phyloP scores from a whole-genome alignment of 2,797 vertebrate species.

The Esox masquinongy region DNA sequence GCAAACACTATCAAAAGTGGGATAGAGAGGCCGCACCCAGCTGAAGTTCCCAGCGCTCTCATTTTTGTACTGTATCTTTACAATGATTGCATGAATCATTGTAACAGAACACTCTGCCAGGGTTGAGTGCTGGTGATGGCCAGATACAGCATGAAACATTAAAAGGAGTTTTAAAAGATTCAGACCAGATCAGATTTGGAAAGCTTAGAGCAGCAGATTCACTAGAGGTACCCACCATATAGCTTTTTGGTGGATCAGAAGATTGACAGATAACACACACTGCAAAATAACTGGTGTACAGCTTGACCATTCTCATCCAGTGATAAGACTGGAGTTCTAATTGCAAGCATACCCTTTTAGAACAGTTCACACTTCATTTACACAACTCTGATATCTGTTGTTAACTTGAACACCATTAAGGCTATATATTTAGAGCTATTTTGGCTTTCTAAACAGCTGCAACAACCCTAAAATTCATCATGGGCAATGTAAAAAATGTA shows the following conservation, averaged over 20 bases:
- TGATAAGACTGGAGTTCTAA: not conserved
- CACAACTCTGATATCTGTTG: not conserved
- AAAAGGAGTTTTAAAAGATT: not conserved
- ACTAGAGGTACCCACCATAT: not conserved
- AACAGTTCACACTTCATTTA: not conserved
- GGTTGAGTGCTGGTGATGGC: not conserved
- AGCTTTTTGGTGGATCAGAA: not conserved
- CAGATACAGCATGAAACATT: not conserved
- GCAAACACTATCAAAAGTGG: not conserved
- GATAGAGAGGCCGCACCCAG: not conserved
- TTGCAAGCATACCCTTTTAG: not conserved
- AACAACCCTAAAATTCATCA: no score
- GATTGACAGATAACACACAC: not conserved
- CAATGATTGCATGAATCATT: not conserved
- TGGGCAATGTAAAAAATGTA: no score
- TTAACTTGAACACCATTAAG: not conserved
- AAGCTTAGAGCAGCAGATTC: not conserved
- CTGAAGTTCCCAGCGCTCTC: not conserved
- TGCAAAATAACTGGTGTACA: not conserved
- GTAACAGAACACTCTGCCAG: not conserved
- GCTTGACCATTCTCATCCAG: not conserved
- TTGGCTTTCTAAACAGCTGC: no score
- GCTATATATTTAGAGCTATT: conserved; percentile 8
- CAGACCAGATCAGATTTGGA: not conserved
- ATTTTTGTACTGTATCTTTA: not conserved